Conservation (phyloP, 1,140 invertebrate species). For the Drosophila trapezifrons region DNA sequence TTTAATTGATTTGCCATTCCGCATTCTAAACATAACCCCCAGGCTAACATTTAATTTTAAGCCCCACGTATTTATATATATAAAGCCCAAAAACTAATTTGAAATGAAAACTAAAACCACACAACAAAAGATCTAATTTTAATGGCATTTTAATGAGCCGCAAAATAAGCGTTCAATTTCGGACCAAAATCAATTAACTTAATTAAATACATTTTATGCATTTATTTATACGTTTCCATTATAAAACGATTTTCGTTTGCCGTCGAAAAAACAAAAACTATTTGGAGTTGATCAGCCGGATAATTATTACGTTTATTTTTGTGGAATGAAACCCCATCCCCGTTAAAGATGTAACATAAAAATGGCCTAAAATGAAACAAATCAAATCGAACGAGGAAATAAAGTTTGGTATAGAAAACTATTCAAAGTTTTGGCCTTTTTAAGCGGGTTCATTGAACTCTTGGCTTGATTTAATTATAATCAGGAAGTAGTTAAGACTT, state of each 20-base stretch:
- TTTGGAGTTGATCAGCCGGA: slow-evolving; percentile 30
- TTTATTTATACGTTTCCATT: slow-evolving; percentile 46
- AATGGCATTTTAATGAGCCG: slow-evolving; percentile 78
- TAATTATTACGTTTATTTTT: slow-evolving; percentile 48
- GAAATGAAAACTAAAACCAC: slow-evolving; percentile 51
- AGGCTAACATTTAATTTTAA: slow-evolving; percentile 11
- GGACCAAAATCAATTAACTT: slow-evolving; percentile 67
- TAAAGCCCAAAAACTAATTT: slow-evolving; percentile 17
- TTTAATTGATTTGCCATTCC: slow-evolving; percentile 23
- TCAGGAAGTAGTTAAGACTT: slow-evolving; percentile 1
- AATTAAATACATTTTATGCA: slow-evolving; percentile 52
- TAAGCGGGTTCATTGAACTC: slow-evolving; percentile 12
- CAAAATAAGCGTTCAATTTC: slow-evolving; percentile 66
- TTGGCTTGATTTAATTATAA: not conserved
- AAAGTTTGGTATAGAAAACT: slow-evolving; percentile 4
- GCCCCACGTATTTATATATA: not conserved
- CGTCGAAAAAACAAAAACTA: slow-evolving; percentile 20
- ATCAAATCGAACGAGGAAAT: slow-evolving; percentile 40
- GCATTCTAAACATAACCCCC: slow-evolving; percentile 6
- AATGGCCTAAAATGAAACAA: slow-evolving; percentile 37
- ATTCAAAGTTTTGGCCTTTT: not conserved
- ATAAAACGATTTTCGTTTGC: slow-evolving; percentile 60
- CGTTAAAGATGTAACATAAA: slow-evolving; percentile 23
- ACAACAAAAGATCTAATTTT: slow-evolving; percentile 47
- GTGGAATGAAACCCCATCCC: slow-evolving; percentile 12